Base-by-base conservation (phyloP, 1,140 invertebrate genomes). In the Megathymus violae region DNA sequence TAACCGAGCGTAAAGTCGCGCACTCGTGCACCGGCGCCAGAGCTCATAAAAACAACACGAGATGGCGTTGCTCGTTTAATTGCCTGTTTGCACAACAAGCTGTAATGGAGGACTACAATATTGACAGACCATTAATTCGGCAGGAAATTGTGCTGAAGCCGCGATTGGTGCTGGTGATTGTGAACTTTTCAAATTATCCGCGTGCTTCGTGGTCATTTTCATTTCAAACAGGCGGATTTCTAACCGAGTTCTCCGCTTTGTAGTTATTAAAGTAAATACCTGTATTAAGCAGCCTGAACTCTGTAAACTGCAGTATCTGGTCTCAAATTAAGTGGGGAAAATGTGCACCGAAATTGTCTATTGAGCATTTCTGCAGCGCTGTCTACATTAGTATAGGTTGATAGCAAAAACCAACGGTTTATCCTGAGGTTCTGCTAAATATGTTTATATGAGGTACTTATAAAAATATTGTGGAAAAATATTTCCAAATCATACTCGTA, bases 121-220 rank as follows among this genome's bases (percentile, higher is more conserved):
- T 91, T 91, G 88, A 86, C 86, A 91, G 82, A 91, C 84, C 88
- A 89, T 91, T 91, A 91, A 91, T 91, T 91, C 84, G 80, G 68
- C 82, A 91, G 85, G 81, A 89, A 87, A 91, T 91, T 88, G 88
- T 87, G 85, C 88, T 86, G 86, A 82, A 84, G 73, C 76, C 74
- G 85, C 81, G 69, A 72, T 81, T 68, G 63, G 67, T 79, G 77
- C 76, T 87, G 85, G 88, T 89, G 88, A 89, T 88, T 85, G 82
- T 85, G 86, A 91, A 91, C 86, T 91, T 89, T 89, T 89, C 85
- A 86, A 89, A 89, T 90, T 88, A 90, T 80, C 86, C 71, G 80
- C 82, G 76, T 81, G 82, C 70, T 80, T 67, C 62, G 74, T 60
- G 77, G 77, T 80, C 83, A 79, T 89, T 90, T 84, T 69, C 62